Evolutionary conservation across 2,888 invertebrate genomes (phyloP), one percentile per base, ranked within the genome.

Genomic region (Tridacna crocea): DNA sequence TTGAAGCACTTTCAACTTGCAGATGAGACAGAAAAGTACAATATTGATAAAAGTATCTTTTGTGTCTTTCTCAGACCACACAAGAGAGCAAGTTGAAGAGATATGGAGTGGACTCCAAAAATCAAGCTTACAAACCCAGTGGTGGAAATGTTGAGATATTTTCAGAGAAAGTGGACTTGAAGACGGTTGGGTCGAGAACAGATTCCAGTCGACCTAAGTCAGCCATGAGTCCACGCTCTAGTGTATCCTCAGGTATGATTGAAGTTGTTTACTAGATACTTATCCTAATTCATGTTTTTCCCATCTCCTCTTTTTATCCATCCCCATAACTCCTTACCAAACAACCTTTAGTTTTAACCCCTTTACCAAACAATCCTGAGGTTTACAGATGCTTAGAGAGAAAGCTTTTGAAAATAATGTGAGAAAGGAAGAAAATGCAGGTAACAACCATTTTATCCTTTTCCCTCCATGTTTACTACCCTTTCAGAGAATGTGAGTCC

Each of bases 141-240:
- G 90, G 91, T 12, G 90, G 91, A 0, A 87, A 90, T 75, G 85
- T 90, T 36, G 88, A 88, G 75, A 87, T 90, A 15, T 87, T 88
- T 72, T 70, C 74, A 27, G 83, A 90, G 87, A 92, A 92, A 78
- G 77, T 88, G 12, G 87, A 90, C 47, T 79, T 87, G 60, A 87
- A 83, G 66, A 76, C 77, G 19, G 86, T 88, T 19, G 78, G 77
- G 2, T 73, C 90, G 6, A 86, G 85, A 47, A 87, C 89, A 12
- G 89, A 90, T 74, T 78, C 87, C 26, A 85, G 78, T 6, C 82
- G 82, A 66, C 88, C 88, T 36, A 87, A 80, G 26, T 82, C 85
- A 22, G 68, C 77, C 19, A 47, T 78, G 58, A 86, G 79, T 68
- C 80, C 80, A 46, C 26, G 65, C 13, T 17, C 70, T 51, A 70